Evolutionary conservation across 2,113 vertebrate genomes (phyloP).

Genomic region (Stictonetta naevosa): DNA sequence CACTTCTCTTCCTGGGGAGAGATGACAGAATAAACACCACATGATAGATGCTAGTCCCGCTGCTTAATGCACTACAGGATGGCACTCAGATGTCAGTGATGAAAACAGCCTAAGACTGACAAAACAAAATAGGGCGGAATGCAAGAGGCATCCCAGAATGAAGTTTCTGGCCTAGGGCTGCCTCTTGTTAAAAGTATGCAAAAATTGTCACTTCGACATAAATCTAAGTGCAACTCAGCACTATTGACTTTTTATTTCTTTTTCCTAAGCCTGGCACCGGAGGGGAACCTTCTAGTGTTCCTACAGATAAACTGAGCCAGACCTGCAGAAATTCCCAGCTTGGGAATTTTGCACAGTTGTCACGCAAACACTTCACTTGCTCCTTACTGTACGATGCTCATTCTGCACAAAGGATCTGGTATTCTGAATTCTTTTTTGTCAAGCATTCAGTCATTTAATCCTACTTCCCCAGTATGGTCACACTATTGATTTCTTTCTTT

Average conservation of each 20-base stretch:
- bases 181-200: conserved; percentile 52
- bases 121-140: neutral
- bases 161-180: conserved; percentile 45
- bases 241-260: neutral
- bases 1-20: conserved; percentile 27
- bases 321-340: neutral
- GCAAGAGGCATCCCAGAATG: neutral
- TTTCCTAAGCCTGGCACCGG: neutral
- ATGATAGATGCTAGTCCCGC: neutral
- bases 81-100: neutral
- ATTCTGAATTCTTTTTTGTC: conserved; percentile 30
- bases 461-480: conserved; percentile 34
- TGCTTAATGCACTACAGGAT: neutral
- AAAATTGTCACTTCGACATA: conserved; percentile 46
- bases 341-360: neutral
- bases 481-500: conserved; percentile 43
- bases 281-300: conserved; percentile 12
- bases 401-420: neutral
- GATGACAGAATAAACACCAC: conserved; percentile 34
- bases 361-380: neutral
- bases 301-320: neutral
- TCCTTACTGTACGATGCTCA: neutral
- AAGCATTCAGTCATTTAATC: conserved; percentile 66
- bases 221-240: conserved; percentile 53
- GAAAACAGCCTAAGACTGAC: neutral